These are phyloP conservation scores for Patagioenas fasciata DNA, from an alignment of 2,113 vertebrate genomes.

Conservation along the genomic window DNA sequence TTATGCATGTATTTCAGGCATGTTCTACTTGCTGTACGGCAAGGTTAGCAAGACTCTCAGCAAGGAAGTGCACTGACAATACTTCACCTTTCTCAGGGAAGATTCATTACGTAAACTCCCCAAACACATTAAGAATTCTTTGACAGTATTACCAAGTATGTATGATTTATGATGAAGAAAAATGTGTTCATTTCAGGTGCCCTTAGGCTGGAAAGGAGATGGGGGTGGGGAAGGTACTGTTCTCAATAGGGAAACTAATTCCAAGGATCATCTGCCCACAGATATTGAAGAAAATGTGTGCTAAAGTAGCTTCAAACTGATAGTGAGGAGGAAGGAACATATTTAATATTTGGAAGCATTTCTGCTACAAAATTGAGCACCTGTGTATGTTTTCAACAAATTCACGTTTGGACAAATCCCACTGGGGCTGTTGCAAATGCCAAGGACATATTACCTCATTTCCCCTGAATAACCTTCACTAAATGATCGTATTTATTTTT, in stretches of 20 bases:
- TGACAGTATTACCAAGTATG: not conserved
- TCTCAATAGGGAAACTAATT: slow-evolving; percentile 22
- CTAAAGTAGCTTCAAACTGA: not conserved
- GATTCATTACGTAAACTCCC: slow-evolving; percentile 22
- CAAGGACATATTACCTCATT: not conserved
- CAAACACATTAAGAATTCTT: slow-evolving; percentile 40
- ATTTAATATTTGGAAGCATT: not conserved
- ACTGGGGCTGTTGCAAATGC: not conserved
- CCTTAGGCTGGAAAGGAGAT: slow-evolving; percentile 22
- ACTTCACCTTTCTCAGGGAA: slow-evolving; percentile 30
- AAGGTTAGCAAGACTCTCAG: not conserved
- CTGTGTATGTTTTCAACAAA: not conserved
- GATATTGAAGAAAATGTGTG: not conserved
- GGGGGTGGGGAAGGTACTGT: not conserved
- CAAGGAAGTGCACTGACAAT: not conserved
- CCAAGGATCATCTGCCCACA: slow-evolving; percentile 13
- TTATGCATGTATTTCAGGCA: not conserved
- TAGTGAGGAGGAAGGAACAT: not conserved
- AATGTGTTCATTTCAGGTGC: not conserved
- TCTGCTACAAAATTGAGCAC: not conserved
- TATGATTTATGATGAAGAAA: slow-evolving; percentile 38
- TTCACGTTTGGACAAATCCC: not conserved
- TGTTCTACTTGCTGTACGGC: not conserved
- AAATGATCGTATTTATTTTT: slow-evolving; percentile 45
- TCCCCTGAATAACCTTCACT: slow-evolving; percentile 29